Percentiles rank a stretch among this genome's conserved stretches.
These are phyloP conservation scores for Peromyscus maniculatus DNA, from an alignment of 2,113 vertebrate genomes.

Conservation along the genomic window DNA sequence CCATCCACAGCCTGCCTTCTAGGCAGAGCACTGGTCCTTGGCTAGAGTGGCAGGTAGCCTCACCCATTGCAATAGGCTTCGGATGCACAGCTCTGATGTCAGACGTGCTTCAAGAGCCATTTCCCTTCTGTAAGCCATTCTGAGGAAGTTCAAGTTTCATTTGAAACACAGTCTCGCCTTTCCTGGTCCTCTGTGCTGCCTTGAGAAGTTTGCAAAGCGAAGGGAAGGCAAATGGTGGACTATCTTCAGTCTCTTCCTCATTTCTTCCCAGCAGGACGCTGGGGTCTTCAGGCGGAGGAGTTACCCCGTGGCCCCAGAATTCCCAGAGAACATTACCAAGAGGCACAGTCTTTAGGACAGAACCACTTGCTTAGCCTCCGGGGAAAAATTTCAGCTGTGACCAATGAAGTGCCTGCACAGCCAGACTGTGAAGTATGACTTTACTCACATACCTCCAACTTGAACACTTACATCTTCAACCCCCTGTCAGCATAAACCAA, in stretches of 20 bases:
- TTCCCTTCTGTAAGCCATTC: not conserved
- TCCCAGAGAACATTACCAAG: not conserved
- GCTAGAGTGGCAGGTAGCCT: not conserved
- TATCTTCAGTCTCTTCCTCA: too few relatives aligned
- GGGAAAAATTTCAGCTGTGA: not conserved
- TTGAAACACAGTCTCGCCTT: not conserved
- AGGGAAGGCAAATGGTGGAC: not conserved
- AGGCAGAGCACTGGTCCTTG: not conserved
- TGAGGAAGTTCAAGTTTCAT: constrained; percentile 12
- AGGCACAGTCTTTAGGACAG: not conserved
- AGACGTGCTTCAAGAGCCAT: not conserved
- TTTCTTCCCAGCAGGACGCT: not conserved
- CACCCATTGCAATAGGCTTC: not conserved
- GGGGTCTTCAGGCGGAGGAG: not conserved
- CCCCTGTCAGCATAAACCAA: not conserved
- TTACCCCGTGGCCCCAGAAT: too few relatives aligned
- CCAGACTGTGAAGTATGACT: not conserved
- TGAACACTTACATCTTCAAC: not conserved
- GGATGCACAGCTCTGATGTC: not conserved
- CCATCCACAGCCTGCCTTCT: not conserved
- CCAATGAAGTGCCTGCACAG: not conserved
- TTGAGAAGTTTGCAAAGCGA: not conserved
- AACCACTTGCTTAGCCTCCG: not conserved
- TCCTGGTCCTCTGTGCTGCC: not conserved
- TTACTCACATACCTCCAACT: not conserved